Evolutionary conservation across 2,113 vertebrate genomes (phyloP), one percentile per base, ranked within the genome.

Genomic region (Paracanthobrama guichenoti): DNA sequence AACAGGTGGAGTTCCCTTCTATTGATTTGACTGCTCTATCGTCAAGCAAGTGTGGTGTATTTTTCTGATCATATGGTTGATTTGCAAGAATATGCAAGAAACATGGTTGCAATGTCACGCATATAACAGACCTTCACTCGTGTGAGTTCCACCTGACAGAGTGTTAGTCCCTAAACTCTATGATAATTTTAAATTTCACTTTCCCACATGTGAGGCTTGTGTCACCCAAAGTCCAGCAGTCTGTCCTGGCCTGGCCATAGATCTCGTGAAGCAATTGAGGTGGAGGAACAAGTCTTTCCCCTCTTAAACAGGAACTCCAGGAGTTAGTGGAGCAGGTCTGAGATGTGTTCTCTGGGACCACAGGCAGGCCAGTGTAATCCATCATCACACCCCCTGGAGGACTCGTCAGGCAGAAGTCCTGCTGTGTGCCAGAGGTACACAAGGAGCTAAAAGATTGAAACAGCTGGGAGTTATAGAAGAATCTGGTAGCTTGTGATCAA

Each of bases 321-420:
- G 60, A 80, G 60, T 66, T 50, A 28, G 24, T 28, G 78, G 39
- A 79, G 24, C 78, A 66, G 42, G 42, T 26, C 60, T 8, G 64
- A 81, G 46, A 81, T 67, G 64, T 81, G 46, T 81, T 55, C 64
- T 69, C 66, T 64, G 71, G 79, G 44, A 81, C 48, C 64, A 69
- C 24, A 39, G 28, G 28, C 79, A 81, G 79, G 64, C 44, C 79
- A 67, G 79, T 8, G 28, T 71, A 81, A 81, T 81, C 79, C 64
- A 81, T 81, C 79, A 81, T 81, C 64, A 71, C 79, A 81, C 79
- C 79, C 79, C 64, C 79, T 71, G 64, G 79, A 81, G 57, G 50
- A 80, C 78, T 50, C 76, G 20, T 60, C 42, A 67, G 42, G 59
- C 60, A 80, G 53, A 79, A 18, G 77, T 46, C 77, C 77, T 46